Percentiles rank a stretch among this genome's conserved stretches.
phyloP scores from a whole-genome alignment of 2,113 vertebrate genomes.

The Pleuronectes platessa region DNA sequence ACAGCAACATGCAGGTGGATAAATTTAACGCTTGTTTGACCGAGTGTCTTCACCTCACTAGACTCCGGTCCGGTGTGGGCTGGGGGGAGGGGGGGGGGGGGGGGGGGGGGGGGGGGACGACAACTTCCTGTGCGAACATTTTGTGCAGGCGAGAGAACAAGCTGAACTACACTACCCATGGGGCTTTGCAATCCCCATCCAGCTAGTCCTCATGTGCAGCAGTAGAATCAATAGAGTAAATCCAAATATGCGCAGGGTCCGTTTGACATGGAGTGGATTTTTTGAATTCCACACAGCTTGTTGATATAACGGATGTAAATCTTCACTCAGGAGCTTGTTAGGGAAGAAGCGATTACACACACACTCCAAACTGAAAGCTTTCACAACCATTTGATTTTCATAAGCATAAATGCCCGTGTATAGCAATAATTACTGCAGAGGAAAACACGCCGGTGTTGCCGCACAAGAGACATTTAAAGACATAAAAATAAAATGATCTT shows the following conservation, averaged over 20 bases:
- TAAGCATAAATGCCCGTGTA: not conserved
- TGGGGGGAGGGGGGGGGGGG: not conserved
- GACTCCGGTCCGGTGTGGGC: not conserved
- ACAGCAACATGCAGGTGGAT: slow-evolving; percentile 43
- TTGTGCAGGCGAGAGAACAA: slow-evolving; percentile 24
- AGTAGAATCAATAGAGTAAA: slow-evolving; percentile 10
- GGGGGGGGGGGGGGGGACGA: not conserved
- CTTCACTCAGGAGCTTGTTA: slow-evolving; percentile 11
- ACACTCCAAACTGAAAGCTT: slow-evolving; percentile 5
- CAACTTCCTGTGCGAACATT: slow-evolving; percentile 41
- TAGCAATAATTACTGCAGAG: slow-evolving; percentile 7
- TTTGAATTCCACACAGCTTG: slow-evolving; percentile 33
- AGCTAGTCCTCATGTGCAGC: not conserved
- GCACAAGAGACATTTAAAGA: slow-evolving; percentile 6
- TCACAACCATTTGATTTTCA: not conserved
- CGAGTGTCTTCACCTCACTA: slow-evolving; percentile 46
- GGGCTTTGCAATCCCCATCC: slow-evolving; percentile 51
- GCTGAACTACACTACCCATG: slow-evolving; percentile 57
- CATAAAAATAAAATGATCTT: not conserved
- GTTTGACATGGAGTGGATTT: slow-evolving; percentile 45
- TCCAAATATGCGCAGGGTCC: slow-evolving; percentile 28
- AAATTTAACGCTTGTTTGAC: slow-evolving; percentile 63
- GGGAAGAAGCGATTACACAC: slow-evolving; percentile 13
- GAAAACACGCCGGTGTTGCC: not conserved
- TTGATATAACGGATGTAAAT: slow-evolving; percentile 18